Conservation (phyloP, 2,797 vertebrate genomes). For the Carapus acus region DNA sequence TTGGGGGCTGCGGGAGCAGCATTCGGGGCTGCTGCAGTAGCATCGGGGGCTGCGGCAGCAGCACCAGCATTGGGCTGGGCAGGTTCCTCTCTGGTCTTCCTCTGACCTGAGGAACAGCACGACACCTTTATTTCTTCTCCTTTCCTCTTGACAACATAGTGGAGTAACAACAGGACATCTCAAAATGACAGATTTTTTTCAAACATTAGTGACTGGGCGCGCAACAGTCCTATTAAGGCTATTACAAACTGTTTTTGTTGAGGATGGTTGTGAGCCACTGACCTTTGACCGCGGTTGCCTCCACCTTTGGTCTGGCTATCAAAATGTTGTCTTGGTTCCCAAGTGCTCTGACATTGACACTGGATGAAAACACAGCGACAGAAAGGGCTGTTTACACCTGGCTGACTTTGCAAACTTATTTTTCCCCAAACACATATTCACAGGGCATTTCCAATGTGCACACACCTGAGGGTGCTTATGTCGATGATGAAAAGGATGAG, state of each 20-base stretch:
- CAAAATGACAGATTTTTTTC: no score
- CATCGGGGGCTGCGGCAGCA: no score
- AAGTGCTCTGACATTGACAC: slow-evolving; percentile 50
- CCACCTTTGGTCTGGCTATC: slow-evolving; percentile 21
- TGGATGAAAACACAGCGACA: slow-evolving; percentile 31
- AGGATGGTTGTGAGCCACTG: slow-evolving; percentile 6
- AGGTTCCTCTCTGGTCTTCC: not conserved
- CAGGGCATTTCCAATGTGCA: no score
- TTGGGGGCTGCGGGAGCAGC: no score
- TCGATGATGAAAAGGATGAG: slow-evolving; percentile 72
- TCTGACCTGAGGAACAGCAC: slow-evolving; percentile 28
- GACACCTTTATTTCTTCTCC: no score
- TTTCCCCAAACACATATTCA: no score
- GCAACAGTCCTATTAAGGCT: no score
- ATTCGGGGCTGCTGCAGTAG: no score
- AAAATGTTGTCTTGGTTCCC: slow-evolving; percentile 54
- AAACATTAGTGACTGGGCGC: no score
- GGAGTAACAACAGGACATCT: no score
- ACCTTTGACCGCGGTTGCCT: slow-evolving; percentile 34
- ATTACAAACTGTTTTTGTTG: not conserved
- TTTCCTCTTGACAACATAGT: no score
- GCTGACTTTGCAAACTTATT: slow-evolving; percentile 40
- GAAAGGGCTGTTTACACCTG: not conserved
- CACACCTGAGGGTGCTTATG: slow-evolving; percentile 55
- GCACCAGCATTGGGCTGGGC: no score